phyloP scores from a whole-genome alignment of 2,113 vertebrate genomes.

The Oreochromis aureus region DNA sequence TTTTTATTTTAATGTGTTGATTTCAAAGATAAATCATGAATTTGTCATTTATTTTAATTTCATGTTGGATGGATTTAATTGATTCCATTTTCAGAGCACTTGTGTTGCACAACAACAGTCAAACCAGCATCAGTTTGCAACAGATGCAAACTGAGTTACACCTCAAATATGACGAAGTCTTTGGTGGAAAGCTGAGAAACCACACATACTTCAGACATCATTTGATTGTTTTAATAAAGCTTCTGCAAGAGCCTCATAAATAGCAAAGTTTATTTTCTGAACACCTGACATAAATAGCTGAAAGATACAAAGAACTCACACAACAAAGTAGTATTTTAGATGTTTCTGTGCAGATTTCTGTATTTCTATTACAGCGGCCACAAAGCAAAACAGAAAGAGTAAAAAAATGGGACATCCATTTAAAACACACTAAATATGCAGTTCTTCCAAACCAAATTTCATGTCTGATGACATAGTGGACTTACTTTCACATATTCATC shows the following conservation, averaged over 20 bases:
- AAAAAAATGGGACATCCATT: accelerated
- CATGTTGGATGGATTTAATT: background rate
- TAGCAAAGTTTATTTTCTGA: accelerated
- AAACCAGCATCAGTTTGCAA: background rate
- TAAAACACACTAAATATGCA: background rate
- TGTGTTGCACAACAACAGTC: background rate
- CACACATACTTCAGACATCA: accelerated
- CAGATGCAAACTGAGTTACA: background rate
- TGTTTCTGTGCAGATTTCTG: background rate
- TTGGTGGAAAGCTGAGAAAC: background rate
- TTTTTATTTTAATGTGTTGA: background rate
- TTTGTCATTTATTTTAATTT: background rate
- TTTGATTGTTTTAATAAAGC: background rate
- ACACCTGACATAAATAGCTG: background rate
- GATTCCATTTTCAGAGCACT: background rate
- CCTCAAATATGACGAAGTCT: background rate
- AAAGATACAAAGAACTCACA: background rate
- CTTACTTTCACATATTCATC: background rate
- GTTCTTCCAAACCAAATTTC: background rate
- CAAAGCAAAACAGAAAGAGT: accelerated
- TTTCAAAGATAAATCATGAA: background rate
- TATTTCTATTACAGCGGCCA: accelerated
- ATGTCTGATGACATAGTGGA: accelerated
- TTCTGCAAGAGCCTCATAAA: accelerated
- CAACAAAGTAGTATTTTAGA: accelerated